A percentile compares a stretch with the other conserved stretches of the same genome.
Evolutionary conservation across 2,888 invertebrate genomes (phyloP).

Genomic region (Coelopa pilipes): DNA sequence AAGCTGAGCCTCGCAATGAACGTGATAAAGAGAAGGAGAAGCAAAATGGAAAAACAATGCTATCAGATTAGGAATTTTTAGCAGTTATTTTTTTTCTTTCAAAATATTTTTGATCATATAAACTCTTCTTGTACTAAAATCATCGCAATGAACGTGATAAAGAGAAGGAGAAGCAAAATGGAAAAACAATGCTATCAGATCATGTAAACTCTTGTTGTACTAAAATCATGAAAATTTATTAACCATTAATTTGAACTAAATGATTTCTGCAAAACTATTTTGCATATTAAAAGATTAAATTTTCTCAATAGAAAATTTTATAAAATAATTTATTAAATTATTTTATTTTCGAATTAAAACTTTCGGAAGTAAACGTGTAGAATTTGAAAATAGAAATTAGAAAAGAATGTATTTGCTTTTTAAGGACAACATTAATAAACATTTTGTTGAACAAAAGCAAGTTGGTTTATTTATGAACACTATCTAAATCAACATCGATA

Average conservation of each 20-base stretch:
- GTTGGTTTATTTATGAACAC: too few species aligned
- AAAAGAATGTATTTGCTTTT: conserved; percentile 5
- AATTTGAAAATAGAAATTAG: background rate
- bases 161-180: conserved; percentile 64
- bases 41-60: conserved; percentile 62
- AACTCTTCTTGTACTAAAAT: conserved; percentile 9
- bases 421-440: conserved; percentile 1
- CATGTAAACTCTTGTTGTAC: conserved; percentile 2
- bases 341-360: conserved; percentile 7
- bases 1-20: conserved; percentile 61
- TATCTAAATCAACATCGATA: too few species aligned
- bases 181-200: conserved; percentile 59
- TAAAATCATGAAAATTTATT: conserved; percentile 35
- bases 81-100: conserved; percentile 17
- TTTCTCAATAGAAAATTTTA: conserved; percentile 3
- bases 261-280: conserved; percentile 58
- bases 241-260: conserved; percentile 34
- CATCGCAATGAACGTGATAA: conserved; percentile 60
- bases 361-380: background rate
- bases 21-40: conserved; percentile 64
- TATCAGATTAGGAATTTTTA: conserved; percentile 58
- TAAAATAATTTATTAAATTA: conserved; percentile 6
- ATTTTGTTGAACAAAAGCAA: background rate
- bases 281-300: conserved; percentile 52
- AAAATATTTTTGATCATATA: conserved; percentile 17